These are phyloP conservation scores for Campoplex nolae DNA, from an alignment of 2,888 invertebrate species.

Conservation along the genomic window DNA sequence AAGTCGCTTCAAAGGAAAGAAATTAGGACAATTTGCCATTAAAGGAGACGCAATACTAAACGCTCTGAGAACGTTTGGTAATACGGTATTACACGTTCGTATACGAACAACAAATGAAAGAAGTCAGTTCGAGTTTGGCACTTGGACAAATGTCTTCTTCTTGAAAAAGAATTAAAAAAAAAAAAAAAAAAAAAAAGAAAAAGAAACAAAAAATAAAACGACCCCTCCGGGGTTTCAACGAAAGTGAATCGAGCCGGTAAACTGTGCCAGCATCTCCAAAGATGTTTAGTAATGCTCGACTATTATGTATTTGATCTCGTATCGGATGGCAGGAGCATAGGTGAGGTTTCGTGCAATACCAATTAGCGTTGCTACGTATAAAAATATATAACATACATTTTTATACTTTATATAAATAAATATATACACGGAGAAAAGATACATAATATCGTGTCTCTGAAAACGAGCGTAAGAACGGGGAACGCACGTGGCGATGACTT, in stretches of 20 bases:
- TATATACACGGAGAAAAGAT: neutral
- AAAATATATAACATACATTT: neutral
- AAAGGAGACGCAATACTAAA: slow-evolving; percentile 23
- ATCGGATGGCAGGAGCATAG: slow-evolving; percentile 49
- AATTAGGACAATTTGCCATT: slow-evolving; percentile 25
- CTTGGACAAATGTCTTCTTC: slow-evolving; percentile 34
- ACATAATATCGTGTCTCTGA: slow-evolving; percentile 12
- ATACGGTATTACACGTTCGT: slow-evolving; percentile 9
- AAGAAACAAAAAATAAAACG: slow-evolving; percentile 17
- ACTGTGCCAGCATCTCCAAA: slow-evolving; percentile 46
- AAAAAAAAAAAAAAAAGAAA: neutral
- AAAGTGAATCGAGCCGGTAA: slow-evolving; percentile 47
- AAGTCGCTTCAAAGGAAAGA: slow-evolving; percentile 7
- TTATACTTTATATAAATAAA: slow-evolving; percentile 12
- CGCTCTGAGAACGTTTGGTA: slow-evolving; percentile 30
- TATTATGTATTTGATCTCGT: slow-evolving; percentile 57
- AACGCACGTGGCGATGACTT: slow-evolving; percentile 71
- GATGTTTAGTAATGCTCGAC: slow-evolving; percentile 58
- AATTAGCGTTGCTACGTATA: slow-evolving; percentile 36
- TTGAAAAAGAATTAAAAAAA: neutral
- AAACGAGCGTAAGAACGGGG: slow-evolving; percentile 47
- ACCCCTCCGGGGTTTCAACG: slow-evolving; percentile 47
- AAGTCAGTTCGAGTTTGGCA: slow-evolving; percentile 6
- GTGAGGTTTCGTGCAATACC: slow-evolving; percentile 47
- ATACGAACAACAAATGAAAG: slow-evolving; percentile 18